These are phyloP conservation scores for Prunella himalayana DNA, from an alignment of 2,113 vertebrate genomes.

Conservation along the genomic window DNA sequence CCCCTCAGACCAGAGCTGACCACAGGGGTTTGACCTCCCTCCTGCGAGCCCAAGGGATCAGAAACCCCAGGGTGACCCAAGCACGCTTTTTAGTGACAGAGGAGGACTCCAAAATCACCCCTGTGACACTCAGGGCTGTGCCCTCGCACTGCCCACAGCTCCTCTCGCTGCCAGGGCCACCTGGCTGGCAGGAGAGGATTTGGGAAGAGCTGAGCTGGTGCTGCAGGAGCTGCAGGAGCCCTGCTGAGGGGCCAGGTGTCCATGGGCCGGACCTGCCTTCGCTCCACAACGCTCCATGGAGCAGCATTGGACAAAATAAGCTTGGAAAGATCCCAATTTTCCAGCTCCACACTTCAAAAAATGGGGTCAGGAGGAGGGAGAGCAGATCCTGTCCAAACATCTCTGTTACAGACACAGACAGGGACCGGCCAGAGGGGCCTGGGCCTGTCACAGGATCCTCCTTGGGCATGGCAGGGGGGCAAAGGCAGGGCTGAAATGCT, in stretches of 20 bases:
- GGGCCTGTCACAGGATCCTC: not conserved
- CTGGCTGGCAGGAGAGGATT: not conserved
- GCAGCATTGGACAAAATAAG: not conserved
- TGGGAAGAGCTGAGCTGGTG: not conserved
- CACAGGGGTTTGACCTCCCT: not conserved
- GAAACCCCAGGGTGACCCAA: not conserved
- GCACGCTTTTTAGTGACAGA: rapidly evolving
- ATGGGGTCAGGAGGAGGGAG: not conserved
- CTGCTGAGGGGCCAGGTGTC: constrained; percentile 25
- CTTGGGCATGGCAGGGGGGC: too few species aligned
- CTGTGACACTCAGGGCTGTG: rapidly evolving
- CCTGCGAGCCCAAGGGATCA: rapidly evolving
- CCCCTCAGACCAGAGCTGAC: not conserved
- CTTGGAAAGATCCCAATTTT: not conserved
- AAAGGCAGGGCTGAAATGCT: not conserved
- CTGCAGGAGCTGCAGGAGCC: constrained; percentile 12
- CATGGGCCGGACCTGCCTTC: not conserved
- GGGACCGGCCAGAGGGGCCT: not conserved
- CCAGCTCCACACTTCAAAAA: not conserved
- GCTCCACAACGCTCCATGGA: not conserved
- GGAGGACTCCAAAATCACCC: not conserved
- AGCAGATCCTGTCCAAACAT: not conserved
- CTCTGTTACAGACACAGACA: not conserved
- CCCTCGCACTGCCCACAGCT: not conserved
- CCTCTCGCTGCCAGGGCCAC: not conserved